These are phyloP conservation scores for Miniopterus natalensis DNA, from an alignment of 2,113 vertebrate genomes.

Conservation along the genomic window DNA sequence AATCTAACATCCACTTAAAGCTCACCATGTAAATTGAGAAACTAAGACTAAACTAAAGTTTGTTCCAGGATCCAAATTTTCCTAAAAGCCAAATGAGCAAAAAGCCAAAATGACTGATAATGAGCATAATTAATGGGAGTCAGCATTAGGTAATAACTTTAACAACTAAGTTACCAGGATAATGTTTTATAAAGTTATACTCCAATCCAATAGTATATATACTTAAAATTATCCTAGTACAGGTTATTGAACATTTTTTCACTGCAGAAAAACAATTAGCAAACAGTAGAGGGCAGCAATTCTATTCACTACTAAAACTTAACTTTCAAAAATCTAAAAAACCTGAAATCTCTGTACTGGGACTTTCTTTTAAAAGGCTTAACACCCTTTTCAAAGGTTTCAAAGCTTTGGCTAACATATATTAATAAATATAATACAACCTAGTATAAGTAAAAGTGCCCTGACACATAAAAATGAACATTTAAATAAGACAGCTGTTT, in stretches of 20 bases:
- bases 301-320: constrained; percentile 64
- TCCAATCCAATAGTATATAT: background rate
- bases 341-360: background rate
- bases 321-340: constrained; percentile 44
- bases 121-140: background rate
- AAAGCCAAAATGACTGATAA: constrained; percentile 39
- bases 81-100: constrained; percentile 45
- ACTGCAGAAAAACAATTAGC: constrained; percentile 36
- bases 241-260: constrained; percentile 23
- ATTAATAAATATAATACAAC: constrained; percentile 59
- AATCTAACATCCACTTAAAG: constrained; percentile 42
- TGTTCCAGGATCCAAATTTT: constrained; percentile 25
- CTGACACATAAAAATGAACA: constrained; percentile 3
- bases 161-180: constrained; percentile 38
- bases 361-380: constrained; percentile 53
- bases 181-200: constrained; percentile 48
- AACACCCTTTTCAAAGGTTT: constrained; percentile 47
- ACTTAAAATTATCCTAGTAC: background rate
- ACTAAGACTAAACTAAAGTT: constrained; percentile 28
- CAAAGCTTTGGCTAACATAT: constrained; percentile 31
- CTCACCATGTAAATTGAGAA: constrained; percentile 17
- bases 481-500: constrained; percentile 33
- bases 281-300: constrained; percentile 81
- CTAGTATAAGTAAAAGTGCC: background rate
- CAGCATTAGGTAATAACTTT: background rate